Evolutionary conservation across 2,113 vertebrate species (phyloP), one percentile per base, ranked within the genome.

Genomic region (Semicossyphus pulcher): DNA sequence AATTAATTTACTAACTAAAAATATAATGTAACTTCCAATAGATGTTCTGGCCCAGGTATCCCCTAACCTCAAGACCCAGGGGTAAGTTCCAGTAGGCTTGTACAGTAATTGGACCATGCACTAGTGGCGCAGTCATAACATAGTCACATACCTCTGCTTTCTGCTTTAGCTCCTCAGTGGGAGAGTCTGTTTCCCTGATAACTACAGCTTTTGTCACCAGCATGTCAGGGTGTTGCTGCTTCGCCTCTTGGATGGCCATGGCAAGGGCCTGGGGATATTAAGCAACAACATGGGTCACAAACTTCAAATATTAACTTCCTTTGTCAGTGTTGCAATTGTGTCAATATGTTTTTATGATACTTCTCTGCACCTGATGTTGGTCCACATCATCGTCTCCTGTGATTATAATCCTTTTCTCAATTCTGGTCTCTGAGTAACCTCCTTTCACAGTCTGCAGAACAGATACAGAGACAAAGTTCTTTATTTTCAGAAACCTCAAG

Each of bases 131-230:
- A 21, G 34, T 29, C 7, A 37, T 4, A 1, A 11, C 12, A 47
- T 3, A 23, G 20, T 60, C 2, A 7, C 20, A 29, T 68, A 98
- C 97, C 96, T 98, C 95, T 53, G 94, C 86, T 74, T 93, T 96
- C 92, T 93, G 95, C 89, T 94, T 95, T 83, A 93, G 92, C 80
- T 98, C 96, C 88, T 97, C 95, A 1, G 95, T 95, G 81, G 96
- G 96, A 74, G 96, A 95, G 54, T 99, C 97, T 86, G 96, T 97
- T 96, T 99, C 97, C 94, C 96, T 96, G 91, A 99, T 98, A 58
- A 99, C 98, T 84, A 99, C 97, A 63, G 98, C 98, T 94, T 99
- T 99, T 88, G 98, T 99, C 90, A 99, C 97, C 92, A 98, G 93
- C 98, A 99, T 99, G 92, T 99, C 97, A 0, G 98, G 98, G 67